These are phyloP conservation scores for Poecilia latipinna DNA, from an alignment of 2,113 vertebrate species.

Conservation along the genomic window DNA sequence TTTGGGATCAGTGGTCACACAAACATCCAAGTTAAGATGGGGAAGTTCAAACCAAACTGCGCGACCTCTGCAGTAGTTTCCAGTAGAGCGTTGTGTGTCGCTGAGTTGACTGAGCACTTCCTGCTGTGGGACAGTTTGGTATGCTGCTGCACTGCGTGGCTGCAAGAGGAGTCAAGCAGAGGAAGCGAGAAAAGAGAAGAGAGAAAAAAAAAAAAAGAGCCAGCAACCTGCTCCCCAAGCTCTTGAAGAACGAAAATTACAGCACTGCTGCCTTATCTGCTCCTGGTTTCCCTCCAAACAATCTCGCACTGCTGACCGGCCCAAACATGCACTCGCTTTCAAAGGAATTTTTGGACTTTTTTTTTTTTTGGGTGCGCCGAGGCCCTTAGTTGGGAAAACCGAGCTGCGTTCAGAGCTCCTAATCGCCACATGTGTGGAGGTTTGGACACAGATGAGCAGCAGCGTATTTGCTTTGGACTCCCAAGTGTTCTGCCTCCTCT, in stretches of 20 bases:
- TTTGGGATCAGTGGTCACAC: neutral
- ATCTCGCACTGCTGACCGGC: conserved; percentile 22
- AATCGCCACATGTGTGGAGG: conserved; percentile 5
- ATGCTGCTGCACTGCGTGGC: conserved; percentile 8
- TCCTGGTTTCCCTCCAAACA: neutral
- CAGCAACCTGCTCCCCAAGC: conserved; percentile 3
- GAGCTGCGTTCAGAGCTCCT: conserved; percentile 31
- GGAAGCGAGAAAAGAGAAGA: conserved; percentile 23
- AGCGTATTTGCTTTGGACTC: conserved; percentile 4
- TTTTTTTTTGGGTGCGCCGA: conserved; percentile 53
- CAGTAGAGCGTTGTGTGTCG: neutral
- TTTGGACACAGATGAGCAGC: neutral
- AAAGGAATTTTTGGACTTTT: conserved; percentile 35
- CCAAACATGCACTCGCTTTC: conserved; percentile 29
- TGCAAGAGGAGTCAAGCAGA: neutral
- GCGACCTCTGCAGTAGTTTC: neutral
- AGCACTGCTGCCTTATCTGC: neutral
- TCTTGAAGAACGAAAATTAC: conserved; percentile 2
- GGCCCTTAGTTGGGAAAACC: conserved; percentile 37
- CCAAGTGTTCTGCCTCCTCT: neutral
- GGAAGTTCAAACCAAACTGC: neutral
- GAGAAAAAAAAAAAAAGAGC: too few species aligned
- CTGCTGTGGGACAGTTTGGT: conserved; percentile 7
- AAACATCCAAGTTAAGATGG: neutral
- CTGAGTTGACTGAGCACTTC: conserved; percentile 25